phyloP scores from a whole-genome alignment of 2,113 vertebrate species.

The Pan troglodytes region DNA sequence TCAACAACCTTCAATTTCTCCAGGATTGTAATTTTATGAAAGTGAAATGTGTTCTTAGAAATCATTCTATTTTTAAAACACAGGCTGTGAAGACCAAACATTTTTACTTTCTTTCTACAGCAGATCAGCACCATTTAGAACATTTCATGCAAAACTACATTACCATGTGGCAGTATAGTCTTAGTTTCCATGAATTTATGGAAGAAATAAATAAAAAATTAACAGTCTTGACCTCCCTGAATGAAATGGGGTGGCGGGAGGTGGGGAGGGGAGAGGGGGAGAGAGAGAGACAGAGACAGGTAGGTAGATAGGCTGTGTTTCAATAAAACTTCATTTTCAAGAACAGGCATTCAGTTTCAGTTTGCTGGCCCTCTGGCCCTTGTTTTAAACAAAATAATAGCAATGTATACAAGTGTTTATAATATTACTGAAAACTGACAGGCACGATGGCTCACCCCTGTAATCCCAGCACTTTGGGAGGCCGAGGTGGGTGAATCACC shows the following conservation, averaged over 20 bases:
- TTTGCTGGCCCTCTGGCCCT: background rate
- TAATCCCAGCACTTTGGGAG: too few relatives aligned
- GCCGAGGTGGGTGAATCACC: too few relatives aligned
- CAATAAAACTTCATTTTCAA: background rate
- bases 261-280: too few relatives aligned
- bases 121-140: slow-evolving; percentile 10
- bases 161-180: background rate
- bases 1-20: background rate
- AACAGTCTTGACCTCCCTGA: background rate
- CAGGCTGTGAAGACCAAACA: background rate
- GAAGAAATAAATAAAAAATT: background rate
- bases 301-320: background rate
- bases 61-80: background rate
- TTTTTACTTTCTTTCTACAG: background rate
- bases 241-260: background rate
- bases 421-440: background rate
- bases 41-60: background rate
- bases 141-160: background rate
- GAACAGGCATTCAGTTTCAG: background rate
- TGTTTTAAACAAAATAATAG: background rate
- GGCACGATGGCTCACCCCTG: too few relatives aligned
- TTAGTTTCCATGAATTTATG: background rate
- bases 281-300: too few relatives aligned
- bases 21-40: background rate
- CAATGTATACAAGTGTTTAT: background rate